Percentiles rank a stretch among this genome's conserved stretches.
Conservation (phyloP, 92 coral and sea anemone genomes). For the Bergia puertoricense region DNA sequence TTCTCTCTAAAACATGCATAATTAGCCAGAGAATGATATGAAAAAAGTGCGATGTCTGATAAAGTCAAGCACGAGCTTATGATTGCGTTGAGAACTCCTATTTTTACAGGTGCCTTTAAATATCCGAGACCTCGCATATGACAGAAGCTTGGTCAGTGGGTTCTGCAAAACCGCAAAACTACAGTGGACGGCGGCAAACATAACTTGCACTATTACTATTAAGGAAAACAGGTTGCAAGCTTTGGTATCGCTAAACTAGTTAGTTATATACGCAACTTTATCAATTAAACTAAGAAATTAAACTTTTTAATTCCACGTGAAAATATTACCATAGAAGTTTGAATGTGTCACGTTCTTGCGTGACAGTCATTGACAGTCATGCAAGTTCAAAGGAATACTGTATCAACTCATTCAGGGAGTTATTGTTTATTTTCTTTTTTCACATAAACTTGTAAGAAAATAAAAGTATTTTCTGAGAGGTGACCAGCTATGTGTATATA, state of each 20-base stretch:
- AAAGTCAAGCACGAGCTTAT: not conserved
- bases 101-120: not conserved
- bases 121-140: not conserved
- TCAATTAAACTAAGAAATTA: not conserved
- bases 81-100: no score
- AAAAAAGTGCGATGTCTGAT: not conserved
- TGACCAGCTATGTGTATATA: not conserved
- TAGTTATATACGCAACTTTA: no score
- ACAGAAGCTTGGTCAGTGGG: not conserved
- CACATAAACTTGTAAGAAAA: not conserved
- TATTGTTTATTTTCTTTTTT: no score
- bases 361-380: not conserved
- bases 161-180: not conserved
- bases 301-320: not conserved
- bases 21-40: not conserved
- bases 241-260: not conserved
- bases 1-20: not conserved
- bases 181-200: not conserved
- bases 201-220: not conserved
- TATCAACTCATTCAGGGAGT: not conserved
- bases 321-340: not conserved
- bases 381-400: not conserved
- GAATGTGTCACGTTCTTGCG: not conserved
- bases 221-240: not conserved
- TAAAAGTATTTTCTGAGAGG: not conserved